A percentile compares a stretch with the other conserved stretches of the same genome.
These are phyloP conservation scores for Crambe crambe DNA, from an alignment of 37 sponge, comb jelly and placozoan species.

Conservation along the genomic window DNA sequence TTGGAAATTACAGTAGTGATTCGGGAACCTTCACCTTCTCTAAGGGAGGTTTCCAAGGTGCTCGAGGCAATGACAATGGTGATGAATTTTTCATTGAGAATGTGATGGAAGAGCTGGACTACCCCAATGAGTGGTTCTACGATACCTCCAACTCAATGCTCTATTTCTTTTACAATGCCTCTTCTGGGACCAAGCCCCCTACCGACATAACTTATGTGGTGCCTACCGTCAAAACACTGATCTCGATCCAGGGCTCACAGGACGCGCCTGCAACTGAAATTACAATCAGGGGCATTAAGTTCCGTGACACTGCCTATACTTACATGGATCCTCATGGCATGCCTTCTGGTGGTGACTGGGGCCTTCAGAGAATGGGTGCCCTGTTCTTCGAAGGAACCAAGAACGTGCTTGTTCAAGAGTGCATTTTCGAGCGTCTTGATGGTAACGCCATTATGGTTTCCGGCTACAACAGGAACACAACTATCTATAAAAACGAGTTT, in stretches of 20 bases:
- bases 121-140: conserved; percentile 77
- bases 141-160: conserved; percentile 26
- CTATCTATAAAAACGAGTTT: conserved; percentile 60
- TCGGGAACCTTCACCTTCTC: conserved; percentile 35
- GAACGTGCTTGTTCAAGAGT: conserved; percentile 13
- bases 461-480: conserved; percentile 47
- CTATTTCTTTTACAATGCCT: conserved; percentile 49
- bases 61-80: conserved; percentile 56
- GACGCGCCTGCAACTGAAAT: conserved; percentile 32
- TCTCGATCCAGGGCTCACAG: conserved; percentile 24
- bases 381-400: conserved; percentile 63
- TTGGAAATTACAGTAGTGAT: conserved; percentile 18
- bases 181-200: conserved; percentile 36
- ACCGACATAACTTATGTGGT: conserved; percentile 27
- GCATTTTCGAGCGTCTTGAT: conserved; percentile 49
- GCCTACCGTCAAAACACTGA: conserved; percentile 34
- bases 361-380: conserved; percentile 50
- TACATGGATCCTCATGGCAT: conserved; percentile 61
- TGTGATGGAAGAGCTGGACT: conserved; percentile 60
- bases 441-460: conserved; percentile 66
- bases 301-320: conserved; percentile 63
- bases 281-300: conserved; percentile 28
- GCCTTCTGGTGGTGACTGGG: conserved; percentile 75
- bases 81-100: conserved; percentile 63
- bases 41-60: conserved; percentile 76